phyloP scores from a whole-genome alignment of 2,797 vertebrate species.

The Crocidura indochinensis region DNA sequence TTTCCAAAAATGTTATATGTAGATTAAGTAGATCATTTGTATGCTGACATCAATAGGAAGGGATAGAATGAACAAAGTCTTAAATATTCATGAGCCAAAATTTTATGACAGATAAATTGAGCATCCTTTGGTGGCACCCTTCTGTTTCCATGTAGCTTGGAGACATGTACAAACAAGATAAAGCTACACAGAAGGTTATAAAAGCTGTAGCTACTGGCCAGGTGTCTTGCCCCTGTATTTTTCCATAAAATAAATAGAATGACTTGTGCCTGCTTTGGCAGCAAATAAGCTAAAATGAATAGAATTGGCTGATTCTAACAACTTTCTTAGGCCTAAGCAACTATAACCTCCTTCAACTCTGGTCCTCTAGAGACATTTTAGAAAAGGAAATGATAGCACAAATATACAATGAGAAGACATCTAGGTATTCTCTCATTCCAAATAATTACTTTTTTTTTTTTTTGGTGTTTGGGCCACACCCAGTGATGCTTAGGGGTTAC shows the following conservation, averaged over 20 bases:
- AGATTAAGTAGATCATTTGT: slow-evolving; percentile 24
- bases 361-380: not conserved
- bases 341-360: not conserved
- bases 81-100: slow-evolving; percentile 5
- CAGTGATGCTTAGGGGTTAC: too few species aligned
- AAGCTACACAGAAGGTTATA: not conserved
- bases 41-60: not conserved
- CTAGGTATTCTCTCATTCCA: not conserved
- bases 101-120: slow-evolving; percentile 3
- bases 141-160: not conserved
- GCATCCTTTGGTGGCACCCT: too few species aligned
- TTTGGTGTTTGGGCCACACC: too few species aligned
- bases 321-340: not conserved
- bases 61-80: not conserved
- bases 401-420: too few species aligned
- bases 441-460: not conserved
- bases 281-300: too few species aligned
- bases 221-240: not conserved
- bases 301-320: not conserved
- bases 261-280: not conserved
- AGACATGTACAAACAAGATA: not conserved
- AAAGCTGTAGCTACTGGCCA: not conserved
- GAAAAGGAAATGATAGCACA: not conserved
- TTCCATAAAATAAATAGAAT: not conserved
- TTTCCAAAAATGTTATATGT: not conserved